A percentile compares a stretch with the other conserved stretches of the same genome.
phyloP scores from a whole-genome alignment of 1,140 invertebrate species.

The Neodiprion virginianus region DNA sequence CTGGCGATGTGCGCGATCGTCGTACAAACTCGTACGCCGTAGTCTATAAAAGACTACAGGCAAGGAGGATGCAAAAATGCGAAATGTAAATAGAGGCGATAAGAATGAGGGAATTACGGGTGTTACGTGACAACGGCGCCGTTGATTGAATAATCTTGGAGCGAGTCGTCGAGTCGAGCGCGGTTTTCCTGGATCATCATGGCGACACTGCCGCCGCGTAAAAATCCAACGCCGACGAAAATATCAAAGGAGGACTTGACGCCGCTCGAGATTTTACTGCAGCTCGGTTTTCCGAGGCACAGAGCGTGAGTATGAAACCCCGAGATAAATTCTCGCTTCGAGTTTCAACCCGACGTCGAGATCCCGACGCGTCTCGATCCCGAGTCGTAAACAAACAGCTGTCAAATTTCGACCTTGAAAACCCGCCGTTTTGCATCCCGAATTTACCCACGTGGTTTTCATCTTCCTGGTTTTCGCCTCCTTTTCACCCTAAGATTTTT shows the following conservation, averaged over 20 bases:
- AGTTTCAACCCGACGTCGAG: too few relatives aligned
- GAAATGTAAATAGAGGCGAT: too few relatives aligned
- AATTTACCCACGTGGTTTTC: slow-evolving; percentile 7
- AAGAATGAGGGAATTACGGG: too few relatives aligned
- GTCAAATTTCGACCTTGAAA: slow-evolving; percentile 33
- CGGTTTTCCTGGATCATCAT: slow-evolving; percentile 47
- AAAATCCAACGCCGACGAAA: slow-evolving; percentile 72
- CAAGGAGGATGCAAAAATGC: too few relatives aligned
- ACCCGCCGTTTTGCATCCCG: neutral
- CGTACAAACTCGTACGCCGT: too few relatives aligned
- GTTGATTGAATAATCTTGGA: too few relatives aligned
- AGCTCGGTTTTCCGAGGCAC: slow-evolving; percentile 87
- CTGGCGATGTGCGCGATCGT: too few relatives aligned
- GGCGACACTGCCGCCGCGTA: slow-evolving; percentile 73
- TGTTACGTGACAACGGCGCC: too few relatives aligned
- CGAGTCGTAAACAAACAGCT: slow-evolving; percentile 48
- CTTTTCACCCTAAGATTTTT: neutral
- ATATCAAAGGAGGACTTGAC: slow-evolving; percentile 76
- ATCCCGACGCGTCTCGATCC: neutral
- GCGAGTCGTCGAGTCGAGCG: too few relatives aligned
- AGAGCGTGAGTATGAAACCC: slow-evolving; percentile 76
- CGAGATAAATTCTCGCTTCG: neutral
- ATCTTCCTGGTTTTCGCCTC: slow-evolving; percentile 8
- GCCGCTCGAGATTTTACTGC: slow-evolving; percentile 80
- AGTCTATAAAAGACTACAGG: too few relatives aligned